These are phyloP conservation scores for Stratiolaelaps scimitus DNA, from an alignment of 1,140 invertebrate genomes.

Conservation along the genomic window DNA sequence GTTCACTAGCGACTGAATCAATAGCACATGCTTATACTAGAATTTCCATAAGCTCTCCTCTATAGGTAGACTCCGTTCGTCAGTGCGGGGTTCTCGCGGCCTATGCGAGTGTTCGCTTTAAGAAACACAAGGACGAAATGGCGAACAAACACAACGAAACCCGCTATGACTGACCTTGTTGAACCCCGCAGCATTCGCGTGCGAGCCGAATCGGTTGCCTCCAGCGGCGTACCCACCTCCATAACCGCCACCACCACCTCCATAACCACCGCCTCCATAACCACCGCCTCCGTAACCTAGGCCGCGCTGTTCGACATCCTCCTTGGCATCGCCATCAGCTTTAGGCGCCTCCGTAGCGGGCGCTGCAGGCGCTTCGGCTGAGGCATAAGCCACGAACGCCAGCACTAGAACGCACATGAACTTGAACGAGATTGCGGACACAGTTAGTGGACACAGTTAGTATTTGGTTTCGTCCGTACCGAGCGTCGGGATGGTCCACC, in stretches of 20 bases:
- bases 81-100: no score
- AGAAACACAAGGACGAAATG: background rate
- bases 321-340: background rate
- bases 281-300: constrained; percentile 17
- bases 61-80: no score
- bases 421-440: background rate
- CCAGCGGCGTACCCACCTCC: background rate
- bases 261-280: constrained; percentile 8
- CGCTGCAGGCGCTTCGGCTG: constrained; percentile 9
- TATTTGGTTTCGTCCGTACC: no score
- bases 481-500: no score
- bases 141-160: background rate
- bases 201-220: constrained; percentile 9
- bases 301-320: constrained; percentile 2
- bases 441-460: no score
- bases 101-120: background rate
- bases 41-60: no score
- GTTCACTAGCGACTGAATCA: no score
- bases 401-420: background rate
- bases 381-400: background rate
- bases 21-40: no score
- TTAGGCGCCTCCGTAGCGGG: background rate
- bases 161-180: background rate
- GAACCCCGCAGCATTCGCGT: background rate
- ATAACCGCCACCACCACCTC: constrained; percentile 10